Conservation (phyloP, 2,797 vertebrate species). For the Carduelis carduelis region DNA sequence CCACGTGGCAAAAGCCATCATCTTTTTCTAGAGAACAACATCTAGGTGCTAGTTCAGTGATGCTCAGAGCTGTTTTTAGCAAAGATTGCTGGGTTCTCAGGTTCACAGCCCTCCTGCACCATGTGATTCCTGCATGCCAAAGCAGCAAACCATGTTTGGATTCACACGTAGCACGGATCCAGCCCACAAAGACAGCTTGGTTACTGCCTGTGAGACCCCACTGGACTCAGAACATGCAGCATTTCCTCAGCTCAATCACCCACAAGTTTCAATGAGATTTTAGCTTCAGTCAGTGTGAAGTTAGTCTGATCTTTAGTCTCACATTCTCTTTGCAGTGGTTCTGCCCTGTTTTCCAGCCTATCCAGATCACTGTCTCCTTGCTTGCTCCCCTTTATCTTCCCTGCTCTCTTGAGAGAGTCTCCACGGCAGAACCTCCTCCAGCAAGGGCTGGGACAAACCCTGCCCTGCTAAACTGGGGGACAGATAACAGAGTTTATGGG, state of each 20-base stretch:
- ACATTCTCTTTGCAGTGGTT: background rate
- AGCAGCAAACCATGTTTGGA: background rate
- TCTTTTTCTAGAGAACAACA: background rate
- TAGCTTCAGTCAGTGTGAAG: background rate
- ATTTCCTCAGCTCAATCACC: background rate
- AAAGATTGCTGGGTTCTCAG: background rate
- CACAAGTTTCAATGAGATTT: background rate
- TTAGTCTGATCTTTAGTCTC: background rate
- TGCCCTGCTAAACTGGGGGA: background rate
- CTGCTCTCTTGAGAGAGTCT: background rate
- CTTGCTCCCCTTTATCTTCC: background rate
- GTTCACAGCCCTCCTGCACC: background rate
- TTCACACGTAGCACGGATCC: accelerated
- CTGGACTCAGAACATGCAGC: background rate
- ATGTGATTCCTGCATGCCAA: background rate
- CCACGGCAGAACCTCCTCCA: background rate
- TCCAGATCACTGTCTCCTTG: background rate
- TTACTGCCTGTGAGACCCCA: background rate
- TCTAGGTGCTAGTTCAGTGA: background rate
- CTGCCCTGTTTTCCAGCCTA: background rate
- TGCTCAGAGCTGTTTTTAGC: background rate
- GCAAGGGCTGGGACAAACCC: background rate
- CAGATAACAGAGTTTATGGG: background rate
- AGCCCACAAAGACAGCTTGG: background rate
- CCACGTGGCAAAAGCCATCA: accelerated